phyloP scores from a whole-genome alignment of 1,140 invertebrate species.

The Calephelis nemesis region DNA sequence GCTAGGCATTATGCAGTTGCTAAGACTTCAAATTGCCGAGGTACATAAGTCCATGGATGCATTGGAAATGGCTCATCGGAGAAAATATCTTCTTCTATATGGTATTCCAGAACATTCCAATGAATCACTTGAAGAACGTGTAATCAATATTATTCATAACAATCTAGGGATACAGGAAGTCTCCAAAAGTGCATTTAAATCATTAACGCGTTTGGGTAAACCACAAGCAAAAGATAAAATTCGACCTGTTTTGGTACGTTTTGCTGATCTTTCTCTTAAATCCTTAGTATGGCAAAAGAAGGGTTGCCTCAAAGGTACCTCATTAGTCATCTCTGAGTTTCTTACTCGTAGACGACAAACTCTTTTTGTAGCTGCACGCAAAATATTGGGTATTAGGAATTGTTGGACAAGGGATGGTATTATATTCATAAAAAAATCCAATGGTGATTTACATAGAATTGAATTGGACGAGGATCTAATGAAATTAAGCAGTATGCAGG shows the following conservation, averaged over 20 bases:
- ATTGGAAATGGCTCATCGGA: neutral
- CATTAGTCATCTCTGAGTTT: constrained; percentile 7
- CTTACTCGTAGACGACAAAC: constrained; percentile 3
- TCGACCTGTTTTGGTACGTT: neutral
- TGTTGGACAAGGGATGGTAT: constrained; percentile 15
- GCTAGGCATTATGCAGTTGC: neutral
- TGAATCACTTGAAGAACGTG: neutral
- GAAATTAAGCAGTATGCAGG: neutral
- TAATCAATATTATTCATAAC: neutral
- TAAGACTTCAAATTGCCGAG: neutral
- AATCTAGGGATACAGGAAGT: neutral
- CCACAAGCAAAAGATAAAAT: neutral
- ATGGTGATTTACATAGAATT: neutral
- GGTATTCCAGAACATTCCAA: neutral
- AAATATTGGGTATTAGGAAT: neutral
- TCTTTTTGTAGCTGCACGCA: constrained; percentile 2
- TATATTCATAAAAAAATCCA: neutral
- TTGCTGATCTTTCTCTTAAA: neutral
- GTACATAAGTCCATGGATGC: neutral
- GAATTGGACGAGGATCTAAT: neutral
- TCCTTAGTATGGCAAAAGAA: neutral
- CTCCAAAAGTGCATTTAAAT: neutral
- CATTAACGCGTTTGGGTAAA: neutral
- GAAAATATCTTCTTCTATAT: neutral
- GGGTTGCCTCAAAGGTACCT: neutral